Evolutionary conservation across 2,797 vertebrate species (phyloP), one percentile per base, ranked within the genome.

Genomic region (Tympanoctomys barrerae): DNA sequence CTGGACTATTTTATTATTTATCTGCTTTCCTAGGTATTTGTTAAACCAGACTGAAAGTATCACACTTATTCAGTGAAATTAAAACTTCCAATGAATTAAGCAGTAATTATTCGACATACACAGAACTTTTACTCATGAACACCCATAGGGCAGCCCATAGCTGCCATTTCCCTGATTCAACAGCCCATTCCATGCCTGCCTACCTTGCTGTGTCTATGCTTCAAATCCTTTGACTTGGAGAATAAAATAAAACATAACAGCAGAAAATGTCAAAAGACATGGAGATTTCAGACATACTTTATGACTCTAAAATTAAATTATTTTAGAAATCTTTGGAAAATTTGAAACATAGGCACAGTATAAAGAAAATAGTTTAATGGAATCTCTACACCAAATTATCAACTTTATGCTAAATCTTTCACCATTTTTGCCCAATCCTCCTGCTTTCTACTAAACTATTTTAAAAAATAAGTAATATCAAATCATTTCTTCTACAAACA

Each of bases 401-500:
- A 77, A 28, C 18, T 46, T 90, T 70, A 19, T 31, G 57, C 39
- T 86, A 82, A 92, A 80, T 71, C 36, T 95, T 80, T 49, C 3
- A 13, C 54, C 21, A 49, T 71, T 28, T 62, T 57, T 91, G 26
- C 22, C 68, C 52, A 13, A 52, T 52, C 31, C 18, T 42, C 22
- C 66, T 70, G 84, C 49, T 87, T 33, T 81, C 75, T 68, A 16
- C 36, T 85, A 61, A 22, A 82, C 64, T 87, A 59, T 26, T 26
- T 96, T 90, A 77, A 77, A 75, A 82, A 66, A 26, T 90, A 87
- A 75, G 87, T 88, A 73, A 70, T 6, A 71, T 78, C 36, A 66
- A 14, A 73, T 90, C 21, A 46, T 80, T 62, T 28, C 49, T 94
- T 90, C 46, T 19, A 9, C 87, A 83, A 75, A 80, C 18, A 31